A percentile compares a stretch with the other conserved stretches of the same genome.
These are phyloP conservation scores for Cybosia mesomella DNA, from an alignment of 2,888 invertebrate species.

Conservation along the genomic window DNA sequence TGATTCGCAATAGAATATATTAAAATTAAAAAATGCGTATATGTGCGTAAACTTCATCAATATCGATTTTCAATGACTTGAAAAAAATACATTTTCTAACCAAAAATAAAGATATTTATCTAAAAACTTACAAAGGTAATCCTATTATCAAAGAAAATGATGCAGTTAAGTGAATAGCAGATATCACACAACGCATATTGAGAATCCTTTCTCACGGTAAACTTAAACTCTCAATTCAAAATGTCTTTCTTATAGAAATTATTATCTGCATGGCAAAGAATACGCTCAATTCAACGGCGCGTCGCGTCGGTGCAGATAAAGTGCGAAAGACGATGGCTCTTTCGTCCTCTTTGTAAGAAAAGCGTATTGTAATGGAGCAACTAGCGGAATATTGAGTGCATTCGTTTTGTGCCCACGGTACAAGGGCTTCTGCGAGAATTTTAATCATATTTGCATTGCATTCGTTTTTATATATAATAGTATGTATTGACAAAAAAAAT, in stretches of 20 bases:
- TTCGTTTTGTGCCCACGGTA: conserved; percentile 38
- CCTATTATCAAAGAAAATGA: too few species aligned
- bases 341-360: conserved; percentile 59
- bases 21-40: too few species aligned
- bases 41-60: too few species aligned
- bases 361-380: conserved; percentile 52
- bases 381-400: conserved; percentile 24
- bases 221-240: conserved; percentile 35
- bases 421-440: conserved; percentile 30
- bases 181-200: conserved; percentile 11
- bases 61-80: too few species aligned
- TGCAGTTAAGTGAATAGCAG: background rate
- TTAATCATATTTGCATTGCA: background rate
- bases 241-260: conserved; percentile 34
- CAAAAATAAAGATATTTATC: too few species aligned
- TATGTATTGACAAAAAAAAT: too few species aligned
- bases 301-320: conserved; percentile 53
- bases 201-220: conserved; percentile 10
- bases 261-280: conserved; percentile 49
- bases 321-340: conserved; percentile 53
- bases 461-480: too few species aligned
- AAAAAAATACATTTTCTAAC: too few species aligned
- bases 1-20: too few species aligned
- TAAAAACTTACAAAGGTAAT: too few species aligned
- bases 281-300: conserved; percentile 38